A percentile compares a stretch with the other conserved stretches of the same genome.
Evolutionary conservation across 2,888 invertebrate species (phyloP).

Genomic region (Gymnosoma rotundatum): DNA sequence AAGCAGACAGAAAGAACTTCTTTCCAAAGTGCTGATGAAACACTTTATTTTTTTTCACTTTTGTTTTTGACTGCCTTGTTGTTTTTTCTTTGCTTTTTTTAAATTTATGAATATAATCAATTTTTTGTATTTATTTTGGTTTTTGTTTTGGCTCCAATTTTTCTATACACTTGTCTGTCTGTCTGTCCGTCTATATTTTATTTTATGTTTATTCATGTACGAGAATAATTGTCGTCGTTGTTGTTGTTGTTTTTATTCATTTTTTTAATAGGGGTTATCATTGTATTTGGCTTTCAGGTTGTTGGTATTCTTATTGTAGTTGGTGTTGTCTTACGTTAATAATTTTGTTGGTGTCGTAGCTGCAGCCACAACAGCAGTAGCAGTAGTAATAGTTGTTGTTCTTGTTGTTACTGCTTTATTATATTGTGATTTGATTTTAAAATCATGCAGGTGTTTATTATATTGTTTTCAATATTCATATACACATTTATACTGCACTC

Average conservation of each 20-base stretch:
- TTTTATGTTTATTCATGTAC: slow-evolving; percentile 49
- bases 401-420: not conserved
- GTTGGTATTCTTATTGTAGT: slow-evolving; percentile 50
- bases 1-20: slow-evolving; percentile 1
- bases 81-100: slow-evolving; percentile 33
- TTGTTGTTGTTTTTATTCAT: slow-evolving; percentile 13
- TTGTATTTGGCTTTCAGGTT: slow-evolving; percentile 66
- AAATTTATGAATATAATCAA: slow-evolving; percentile 61
- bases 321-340: slow-evolving; percentile 41
- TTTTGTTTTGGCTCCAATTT: slow-evolving; percentile 71
- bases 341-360: slow-evolving; percentile 47
- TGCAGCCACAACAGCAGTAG: slow-evolving; percentile 26
- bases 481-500: slow-evolving; percentile 39
- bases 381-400: slow-evolving; percentile 10
- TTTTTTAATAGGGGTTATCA: slow-evolving; percentile 66
- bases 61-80: slow-evolving; percentile 23
- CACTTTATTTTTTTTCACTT: slow-evolving; percentile 56
- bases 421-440: slow-evolving; percentile 70
- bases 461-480: slow-evolving; percentile 75
- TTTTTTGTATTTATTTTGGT: slow-evolving; percentile 47
- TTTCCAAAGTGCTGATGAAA: slow-evolving; percentile 49
- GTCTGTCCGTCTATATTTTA: slow-evolving; percentile 17
- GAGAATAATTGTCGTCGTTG: slow-evolving; percentile 24
- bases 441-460: slow-evolving; percentile 80
- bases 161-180: slow-evolving; percentile 70